These are phyloP conservation scores for Melanotaenia maccullochi DNA, from an alignment of 2,797 vertebrate species.

Conservation along the genomic window DNA sequence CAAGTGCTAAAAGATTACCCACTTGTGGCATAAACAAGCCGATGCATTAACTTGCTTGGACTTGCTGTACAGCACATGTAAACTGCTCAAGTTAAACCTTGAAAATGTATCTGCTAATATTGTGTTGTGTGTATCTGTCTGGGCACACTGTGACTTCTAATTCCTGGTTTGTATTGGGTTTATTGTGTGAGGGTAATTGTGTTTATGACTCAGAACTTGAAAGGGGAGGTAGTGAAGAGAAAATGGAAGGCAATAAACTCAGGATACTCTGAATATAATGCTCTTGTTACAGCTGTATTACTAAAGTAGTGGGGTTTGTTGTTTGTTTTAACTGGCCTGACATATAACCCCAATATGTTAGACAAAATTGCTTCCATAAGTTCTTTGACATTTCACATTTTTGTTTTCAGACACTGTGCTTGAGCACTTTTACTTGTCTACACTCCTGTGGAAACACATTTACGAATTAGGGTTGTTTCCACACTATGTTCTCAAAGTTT, in stretches of 20 bases:
- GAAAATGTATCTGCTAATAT: constrained; percentile 27
- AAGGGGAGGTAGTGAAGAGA: background rate
- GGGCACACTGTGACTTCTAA: constrained; percentile 56
- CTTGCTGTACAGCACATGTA: background rate
- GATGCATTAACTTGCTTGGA: constrained; percentile 4
- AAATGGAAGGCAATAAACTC: background rate
- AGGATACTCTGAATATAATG: constrained; percentile 2
- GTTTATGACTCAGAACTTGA: constrained; percentile 29
- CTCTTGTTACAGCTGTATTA: background rate
- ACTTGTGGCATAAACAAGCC: constrained; percentile 2
- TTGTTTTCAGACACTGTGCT: background rate
- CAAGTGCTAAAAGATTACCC: background rate
- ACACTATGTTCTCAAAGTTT: background rate
- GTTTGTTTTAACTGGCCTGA: background rate
- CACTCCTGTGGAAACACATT: background rate
- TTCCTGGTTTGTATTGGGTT: constrained; percentile 46
- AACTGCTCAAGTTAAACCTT: constrained; percentile 31
- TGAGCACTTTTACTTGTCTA: background rate
- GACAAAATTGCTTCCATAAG: no score
- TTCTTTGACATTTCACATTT: background rate
- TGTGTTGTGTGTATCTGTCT: constrained; percentile 42
- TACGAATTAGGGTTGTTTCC: background rate
- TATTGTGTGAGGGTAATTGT: constrained; percentile 51
- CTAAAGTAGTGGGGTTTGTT: background rate
- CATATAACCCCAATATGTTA: background rate